Base-by-base conservation (phyloP, 2,113 vertebrate species). In the Cyanistes caeruleus region DNA sequence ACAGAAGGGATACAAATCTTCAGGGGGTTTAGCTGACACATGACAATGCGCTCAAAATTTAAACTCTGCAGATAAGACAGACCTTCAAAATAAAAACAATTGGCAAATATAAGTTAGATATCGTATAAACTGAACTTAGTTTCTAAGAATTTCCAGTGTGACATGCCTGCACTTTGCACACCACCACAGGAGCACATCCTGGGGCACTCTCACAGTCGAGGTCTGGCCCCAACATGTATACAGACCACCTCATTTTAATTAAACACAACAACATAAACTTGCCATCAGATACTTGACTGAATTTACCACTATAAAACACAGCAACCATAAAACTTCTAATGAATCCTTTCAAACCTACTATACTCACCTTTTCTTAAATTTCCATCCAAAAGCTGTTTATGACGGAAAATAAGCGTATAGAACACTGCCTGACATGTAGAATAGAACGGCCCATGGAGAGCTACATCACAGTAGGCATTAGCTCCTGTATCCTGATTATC, bases 1-100 rank as follows among this genome's bases (percentile, higher is more conserved):
- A 99, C 98, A 1, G 98, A 98, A 2, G 99, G 98, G 89, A 99
- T 97, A 92, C 99, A 99, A 41, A 99, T 99, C 97, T 99, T 99
- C 84, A 99, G 98, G 5, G 99, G 99, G 89, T 99, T 99, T n/a
- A 99, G 98, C 92, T 99, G 99, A 83, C 98, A 99, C 98, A 99
- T 99, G 49, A 99, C 98, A 27, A 99, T 98, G 30, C 99, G 98
- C 90, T 99, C 99, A 92, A 99, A 98, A 97, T 99, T 99, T 52
- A 99, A 98, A 94, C 98, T 98, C 93, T 99, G 99, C 67, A 99
- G 98, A 65, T 99, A 99, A 2, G 98, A 95, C 90, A 99, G 97
- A 85, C 99, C 99, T 99, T 95, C 64, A 91, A 93, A 94, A 84
- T 24, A 93, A 93, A 37, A 85, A 89, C 15, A 84, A 22, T 25